Evolutionary conservation across 2,113 vertebrate genomes (phyloP).

Genomic region (Sphyrna mokarran): DNA sequence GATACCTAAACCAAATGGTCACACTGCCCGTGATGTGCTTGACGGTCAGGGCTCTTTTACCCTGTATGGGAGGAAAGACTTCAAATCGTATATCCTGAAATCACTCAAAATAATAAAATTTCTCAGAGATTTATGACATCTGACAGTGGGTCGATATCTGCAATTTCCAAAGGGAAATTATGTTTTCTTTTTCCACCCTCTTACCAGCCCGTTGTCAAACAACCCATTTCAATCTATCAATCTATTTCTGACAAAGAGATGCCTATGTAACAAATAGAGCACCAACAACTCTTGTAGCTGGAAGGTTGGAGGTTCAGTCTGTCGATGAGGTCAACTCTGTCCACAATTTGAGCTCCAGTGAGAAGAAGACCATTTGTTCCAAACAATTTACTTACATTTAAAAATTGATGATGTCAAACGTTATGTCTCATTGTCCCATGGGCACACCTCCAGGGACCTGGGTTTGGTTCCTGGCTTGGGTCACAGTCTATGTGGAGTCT

Average conservation of each 20-base stretch:
- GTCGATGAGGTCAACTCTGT: neutral
- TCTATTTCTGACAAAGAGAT: neutral
- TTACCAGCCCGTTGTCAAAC: neutral
- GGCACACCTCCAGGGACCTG: no score
- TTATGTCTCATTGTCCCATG: neutral
- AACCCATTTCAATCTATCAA: neutral
- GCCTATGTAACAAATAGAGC: neutral
- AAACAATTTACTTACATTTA: neutral
- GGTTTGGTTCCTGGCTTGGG: no score
- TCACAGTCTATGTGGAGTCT: no score
- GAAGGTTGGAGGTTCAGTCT: neutral
- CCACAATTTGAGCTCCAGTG: neutral
- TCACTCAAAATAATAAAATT: conserved; percentile 11
- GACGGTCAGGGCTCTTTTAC: neutral
- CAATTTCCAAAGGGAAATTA: neutral
- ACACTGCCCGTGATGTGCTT: neutral
- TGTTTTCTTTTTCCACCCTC: neutral
- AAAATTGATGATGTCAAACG: neutral
- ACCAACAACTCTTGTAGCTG: neutral
- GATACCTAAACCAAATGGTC: neutral
- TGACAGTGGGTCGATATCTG: neutral
- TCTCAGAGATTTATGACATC: neutral
- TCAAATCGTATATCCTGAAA: conserved; percentile 1
- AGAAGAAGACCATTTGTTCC: neutral
- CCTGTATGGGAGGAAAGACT: neutral